Percentiles rank a stretch among this genome's conserved stretches.
phyloP scores from a whole-genome alignment of 35 echinoderm and acorn worm genomes.

The Hemicentrotus pulcherrimus region DNA sequence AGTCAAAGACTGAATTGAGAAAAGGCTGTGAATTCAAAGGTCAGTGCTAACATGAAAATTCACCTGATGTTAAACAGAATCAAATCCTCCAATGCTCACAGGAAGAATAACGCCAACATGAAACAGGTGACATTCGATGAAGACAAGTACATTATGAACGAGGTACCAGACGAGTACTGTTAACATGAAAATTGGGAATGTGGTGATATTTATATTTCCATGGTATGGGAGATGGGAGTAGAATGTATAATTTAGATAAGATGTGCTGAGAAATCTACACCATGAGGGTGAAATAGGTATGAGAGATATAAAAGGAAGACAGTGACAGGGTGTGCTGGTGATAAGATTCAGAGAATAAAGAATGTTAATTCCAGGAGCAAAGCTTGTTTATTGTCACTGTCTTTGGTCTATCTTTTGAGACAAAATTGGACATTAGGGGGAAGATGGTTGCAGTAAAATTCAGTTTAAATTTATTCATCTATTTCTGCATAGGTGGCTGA shows the following conservation, averaged over 20 bases:
- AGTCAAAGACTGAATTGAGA: neutral
- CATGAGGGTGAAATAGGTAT: neutral
- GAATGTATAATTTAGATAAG: no score
- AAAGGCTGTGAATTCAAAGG: neutral
- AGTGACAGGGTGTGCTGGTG: neutral
- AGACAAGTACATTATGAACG: neutral
- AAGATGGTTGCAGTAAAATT: no score
- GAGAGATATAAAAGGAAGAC: neutral
- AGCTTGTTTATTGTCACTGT: neutral
- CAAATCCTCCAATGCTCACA: neutral
- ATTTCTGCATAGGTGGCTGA: neutral
- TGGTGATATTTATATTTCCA: neutral
- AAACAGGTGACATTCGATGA: neutral
- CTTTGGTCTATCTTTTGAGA: neutral
- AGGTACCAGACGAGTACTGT: neutral
- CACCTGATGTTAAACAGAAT: neutral
- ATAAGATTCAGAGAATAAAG: neutral
- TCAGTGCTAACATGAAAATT: neutral
- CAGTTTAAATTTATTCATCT: no score
- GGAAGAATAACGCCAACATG: neutral
- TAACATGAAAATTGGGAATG: neutral
- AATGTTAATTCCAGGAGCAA: neutral
- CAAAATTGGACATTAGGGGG: neutral
- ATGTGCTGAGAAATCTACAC: neutral
- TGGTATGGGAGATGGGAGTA: neutral